phyloP scores from a whole-genome alignment of 2,888 invertebrate genomes.

The Pemphredon lugubris region DNA sequence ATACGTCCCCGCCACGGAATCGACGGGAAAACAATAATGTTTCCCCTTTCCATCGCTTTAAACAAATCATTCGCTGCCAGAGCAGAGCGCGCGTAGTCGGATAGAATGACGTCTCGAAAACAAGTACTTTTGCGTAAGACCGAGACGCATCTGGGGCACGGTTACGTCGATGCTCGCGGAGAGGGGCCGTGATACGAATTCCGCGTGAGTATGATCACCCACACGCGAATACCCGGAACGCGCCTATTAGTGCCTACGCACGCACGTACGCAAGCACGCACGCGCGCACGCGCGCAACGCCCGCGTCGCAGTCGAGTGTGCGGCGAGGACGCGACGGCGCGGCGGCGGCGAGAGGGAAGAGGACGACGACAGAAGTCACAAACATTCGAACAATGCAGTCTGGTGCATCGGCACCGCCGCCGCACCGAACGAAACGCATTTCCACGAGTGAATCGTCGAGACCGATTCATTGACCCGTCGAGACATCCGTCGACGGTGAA shows the following conservation, averaged over 20 bases:
- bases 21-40: no score
- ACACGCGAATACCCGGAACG: not conserved
- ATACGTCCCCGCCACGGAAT: no score
- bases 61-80: no score
- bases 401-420: conserved; percentile 46
- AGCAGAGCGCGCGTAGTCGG: no score
- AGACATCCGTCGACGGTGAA: conserved; percentile 65
- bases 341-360: not conserved
- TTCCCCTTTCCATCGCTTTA: no score
- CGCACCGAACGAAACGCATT: conserved; percentile 61
- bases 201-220: conserved; percentile 35
- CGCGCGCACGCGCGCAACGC: not conserved
- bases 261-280: not conserved
- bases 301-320: not conserved
- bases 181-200: conserved; percentile 46
- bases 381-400: conserved; percentile 59
- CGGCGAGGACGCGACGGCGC: no score
- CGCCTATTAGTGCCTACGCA: not conserved
- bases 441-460: conserved; percentile 65
- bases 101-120: conserved; percentile 12
- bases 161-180: conserved; percentile 51
- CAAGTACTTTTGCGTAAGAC: conserved; percentile 55
- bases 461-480: conserved; percentile 68
- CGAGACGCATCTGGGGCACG: conserved; percentile 50
- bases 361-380: conserved; percentile 39